Conservation (phyloP, 2,797 vertebrate genomes). For the Danio choprae region DNA sequence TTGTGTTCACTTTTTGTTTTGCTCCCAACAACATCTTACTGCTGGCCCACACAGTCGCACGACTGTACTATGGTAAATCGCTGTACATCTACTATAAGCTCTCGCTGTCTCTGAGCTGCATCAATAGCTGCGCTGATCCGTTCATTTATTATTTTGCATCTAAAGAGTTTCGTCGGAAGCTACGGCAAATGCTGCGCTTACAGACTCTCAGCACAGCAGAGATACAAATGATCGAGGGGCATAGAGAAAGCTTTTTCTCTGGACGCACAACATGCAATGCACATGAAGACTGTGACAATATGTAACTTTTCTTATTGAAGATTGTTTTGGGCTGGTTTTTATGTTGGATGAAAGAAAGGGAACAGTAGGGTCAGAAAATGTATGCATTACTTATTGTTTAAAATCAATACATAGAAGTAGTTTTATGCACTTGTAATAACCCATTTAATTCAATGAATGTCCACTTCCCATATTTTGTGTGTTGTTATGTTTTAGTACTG, state of each 20-base stretch:
- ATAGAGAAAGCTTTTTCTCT: slow-evolving; percentile 78
- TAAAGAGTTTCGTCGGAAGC: slow-evolving; percentile 87
- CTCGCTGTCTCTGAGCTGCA: slow-evolving; percentile 87
- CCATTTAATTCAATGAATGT: background rate
- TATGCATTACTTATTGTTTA: too few relatives aligned
- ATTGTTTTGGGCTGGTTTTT: background rate
- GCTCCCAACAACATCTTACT: slow-evolving; percentile 91
- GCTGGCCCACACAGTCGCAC: slow-evolving; percentile 81
- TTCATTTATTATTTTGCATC: slow-evolving; percentile 97
- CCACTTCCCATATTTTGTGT: background rate
- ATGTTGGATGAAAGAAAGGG: background rate
- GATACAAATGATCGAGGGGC: slow-evolving; percentile 60
- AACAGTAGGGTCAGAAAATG: too few relatives aligned
- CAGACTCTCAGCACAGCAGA: slow-evolving; percentile 67
- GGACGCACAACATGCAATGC: slow-evolving; percentile 65
- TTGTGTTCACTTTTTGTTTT: slow-evolving; percentile 87
- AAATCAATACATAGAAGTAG: too few relatives aligned
- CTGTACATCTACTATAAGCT: slow-evolving; percentile 89
- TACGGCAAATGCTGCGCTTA: slow-evolving; percentile 75
- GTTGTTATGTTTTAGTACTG: background rate
- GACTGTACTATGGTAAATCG: slow-evolving; percentile 75
- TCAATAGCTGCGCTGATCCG: slow-evolving; percentile 93
- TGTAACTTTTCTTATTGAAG: background rate
- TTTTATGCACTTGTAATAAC: background rate
- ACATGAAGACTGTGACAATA: slow-evolving; percentile 41